Conservation (phyloP, 2,113 vertebrate genomes). For the Microcebus lehilahytsara region DNA sequence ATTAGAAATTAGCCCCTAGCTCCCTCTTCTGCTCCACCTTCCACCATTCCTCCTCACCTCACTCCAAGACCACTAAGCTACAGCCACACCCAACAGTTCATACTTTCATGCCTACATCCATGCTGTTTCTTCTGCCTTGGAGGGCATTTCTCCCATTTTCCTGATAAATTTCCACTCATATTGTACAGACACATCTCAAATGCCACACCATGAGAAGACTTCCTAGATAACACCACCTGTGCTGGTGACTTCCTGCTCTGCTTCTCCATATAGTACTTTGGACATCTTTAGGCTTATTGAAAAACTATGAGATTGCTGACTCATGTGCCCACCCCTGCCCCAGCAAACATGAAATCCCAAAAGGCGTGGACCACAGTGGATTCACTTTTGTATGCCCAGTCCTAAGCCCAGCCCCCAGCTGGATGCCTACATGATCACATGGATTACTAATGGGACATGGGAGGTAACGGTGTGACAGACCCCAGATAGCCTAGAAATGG, state of each 20-base stretch:
- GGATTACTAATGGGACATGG: not conserved
- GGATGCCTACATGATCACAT: not conserved
- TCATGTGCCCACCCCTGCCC: not conserved
- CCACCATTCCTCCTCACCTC: not conserved
- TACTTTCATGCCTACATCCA: not conserved
- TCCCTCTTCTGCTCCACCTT: not conserved
- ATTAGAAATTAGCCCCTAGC: not conserved
- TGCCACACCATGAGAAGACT: not conserved
- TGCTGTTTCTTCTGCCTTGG: not conserved
- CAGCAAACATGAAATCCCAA: not conserved
- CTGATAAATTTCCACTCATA: not conserved
- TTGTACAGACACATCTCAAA: not conserved
- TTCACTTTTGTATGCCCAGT: not conserved
- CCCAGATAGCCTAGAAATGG: not conserved
- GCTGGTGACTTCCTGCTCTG: not conserved
- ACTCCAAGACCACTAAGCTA: not conserved
- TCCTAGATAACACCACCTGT: not conserved
- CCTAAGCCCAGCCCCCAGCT: not conserved
- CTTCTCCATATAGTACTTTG: not conserved
- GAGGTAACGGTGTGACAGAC: not conserved
- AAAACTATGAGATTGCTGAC: constrained; percentile 2
- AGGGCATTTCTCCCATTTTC: not conserved
- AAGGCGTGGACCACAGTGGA: not conserved
- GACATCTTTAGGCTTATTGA: not conserved
- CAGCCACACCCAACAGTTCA: not conserved